A percentile compares a stretch with the other conserved stretches of the same genome.
Conservation (phyloP, 2,113 vertebrate species). For the Vulpes lagopus region DNA sequence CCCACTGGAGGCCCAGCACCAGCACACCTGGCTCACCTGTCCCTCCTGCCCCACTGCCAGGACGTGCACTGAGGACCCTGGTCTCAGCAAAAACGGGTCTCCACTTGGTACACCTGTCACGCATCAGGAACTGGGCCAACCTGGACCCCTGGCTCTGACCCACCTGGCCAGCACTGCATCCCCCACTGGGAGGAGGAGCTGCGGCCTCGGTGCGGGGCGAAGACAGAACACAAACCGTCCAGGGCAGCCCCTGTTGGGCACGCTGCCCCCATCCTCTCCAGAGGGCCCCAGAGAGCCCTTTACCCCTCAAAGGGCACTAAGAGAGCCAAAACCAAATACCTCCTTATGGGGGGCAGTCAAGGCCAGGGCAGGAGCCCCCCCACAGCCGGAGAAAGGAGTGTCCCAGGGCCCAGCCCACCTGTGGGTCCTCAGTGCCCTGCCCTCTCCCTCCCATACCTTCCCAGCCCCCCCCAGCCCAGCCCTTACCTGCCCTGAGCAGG, state of each 20-base stretch:
- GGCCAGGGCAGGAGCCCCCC: neutral
- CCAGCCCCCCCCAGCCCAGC: accelerated
- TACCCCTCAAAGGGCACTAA: neutral
- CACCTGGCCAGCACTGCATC: accelerated
- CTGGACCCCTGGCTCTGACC: neutral
- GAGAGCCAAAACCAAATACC: neutral
- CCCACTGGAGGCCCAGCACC: accelerated
- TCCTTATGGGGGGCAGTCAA: accelerated
- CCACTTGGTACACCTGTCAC: accelerated
- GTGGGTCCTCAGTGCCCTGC: accelerated
- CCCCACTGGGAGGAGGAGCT: neutral
- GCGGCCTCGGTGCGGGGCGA: neutral
- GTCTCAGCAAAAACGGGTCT: too few relatives aligned
- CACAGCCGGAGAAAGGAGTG: accelerated
- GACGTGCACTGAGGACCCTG: too few relatives aligned
- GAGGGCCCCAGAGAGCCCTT: too few relatives aligned
- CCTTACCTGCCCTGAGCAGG: conserved; percentile 95
- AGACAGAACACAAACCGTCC: neutral
- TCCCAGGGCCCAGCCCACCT: accelerated
- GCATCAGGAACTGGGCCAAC: too few relatives aligned
- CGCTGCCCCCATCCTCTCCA: too few relatives aligned
- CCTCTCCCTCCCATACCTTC: accelerated
- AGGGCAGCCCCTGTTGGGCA: neutral
- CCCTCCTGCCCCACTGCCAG: neutral
- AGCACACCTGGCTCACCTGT: accelerated